These are phyloP conservation scores for Bolborhynchus lineola DNA, from an alignment of 2,113 vertebrate species.

Conservation along the genomic window DNA sequence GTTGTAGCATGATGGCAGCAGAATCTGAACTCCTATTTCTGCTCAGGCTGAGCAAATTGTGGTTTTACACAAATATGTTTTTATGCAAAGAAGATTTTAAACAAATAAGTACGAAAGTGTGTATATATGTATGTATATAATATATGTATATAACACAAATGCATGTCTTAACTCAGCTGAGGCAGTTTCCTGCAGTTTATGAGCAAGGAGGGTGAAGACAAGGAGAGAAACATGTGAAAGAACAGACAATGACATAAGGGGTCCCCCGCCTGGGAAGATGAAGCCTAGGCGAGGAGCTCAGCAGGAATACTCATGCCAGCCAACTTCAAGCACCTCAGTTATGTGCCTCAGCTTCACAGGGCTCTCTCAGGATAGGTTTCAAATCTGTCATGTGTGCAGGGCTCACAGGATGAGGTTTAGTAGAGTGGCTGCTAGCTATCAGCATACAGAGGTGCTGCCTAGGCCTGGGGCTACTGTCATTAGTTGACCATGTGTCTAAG, in stretches of 20 bases:
- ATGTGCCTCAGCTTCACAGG: fast-evolving
- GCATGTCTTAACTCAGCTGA: not conserved
- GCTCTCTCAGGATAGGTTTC: not conserved
- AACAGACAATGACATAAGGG: not conserved
- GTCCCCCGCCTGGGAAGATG: fast-evolving
- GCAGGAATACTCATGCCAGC: not conserved
- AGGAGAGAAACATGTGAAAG: not conserved
- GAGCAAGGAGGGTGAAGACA: not conserved
- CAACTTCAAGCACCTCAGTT: not conserved
- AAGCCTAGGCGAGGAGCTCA: not conserved
- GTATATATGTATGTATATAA: not conserved
- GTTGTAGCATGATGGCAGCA: not conserved
- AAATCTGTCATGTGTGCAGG: fast-evolving
- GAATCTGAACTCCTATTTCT: not conserved
- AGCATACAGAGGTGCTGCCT: not conserved
- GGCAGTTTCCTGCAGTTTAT: not conserved
- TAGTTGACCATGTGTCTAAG: not conserved
- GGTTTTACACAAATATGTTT: not conserved
- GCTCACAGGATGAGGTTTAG: not conserved
- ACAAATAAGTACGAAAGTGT: not conserved
- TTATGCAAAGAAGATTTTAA: not conserved
- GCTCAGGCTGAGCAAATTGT: not conserved
- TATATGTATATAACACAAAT: not conserved
- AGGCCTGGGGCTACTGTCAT: not conserved
- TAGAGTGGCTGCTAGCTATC: not conserved